Evolutionary conservation across 2,797 vertebrate species (phyloP), one percentile per base, ranked within the genome.

Genomic region (Hemibagrus guttatus): DNA sequence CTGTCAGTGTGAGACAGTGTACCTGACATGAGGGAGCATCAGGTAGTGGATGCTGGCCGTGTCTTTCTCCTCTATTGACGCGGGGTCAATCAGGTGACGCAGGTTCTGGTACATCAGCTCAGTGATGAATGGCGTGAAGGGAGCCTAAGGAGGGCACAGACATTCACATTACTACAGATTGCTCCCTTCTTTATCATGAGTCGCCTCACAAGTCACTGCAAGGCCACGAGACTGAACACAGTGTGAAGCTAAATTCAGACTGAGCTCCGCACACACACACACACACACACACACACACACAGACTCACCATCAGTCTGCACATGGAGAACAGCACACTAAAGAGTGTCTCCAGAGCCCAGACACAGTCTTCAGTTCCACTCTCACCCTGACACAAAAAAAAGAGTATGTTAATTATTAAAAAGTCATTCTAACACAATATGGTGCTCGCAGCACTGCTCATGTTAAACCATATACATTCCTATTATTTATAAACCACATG

Each of bases 21-120:
- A 99, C 98, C 97, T 97, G 93, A 96, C 95, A 89, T 95, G 96
- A 49, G 98, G 98, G 88, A 99, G 93, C 98, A 99, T 98, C 93
- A 99, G 97, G 95, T 99, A 99, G 94, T 99, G 98, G 91, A 99
- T 99, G 93, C 98, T 99, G 87, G 95, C 90, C 19, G 92, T 89
- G 85, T 98, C 97, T 93, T 98, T 99, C 75, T 99, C 97, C 87
- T 96, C 97, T 81, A 97, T 87, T 0, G 97, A 97, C 23, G 92
- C 87, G 0, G 97, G 97, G 92, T 99, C 97, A 11, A 99, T 95
- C 92, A 99, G 95, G 26, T 96, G 95, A 91, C 94, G 95, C 90
- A 99, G 95, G 91, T 99, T 99, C 95, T 99, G 98, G 93, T 98
- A 99, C 96, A 99, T 99, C 95, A 98, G 93, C 93, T 99, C 98